phyloP scores from a whole-genome alignment of 2,797 vertebrate species.

The Molothrus ater region DNA sequence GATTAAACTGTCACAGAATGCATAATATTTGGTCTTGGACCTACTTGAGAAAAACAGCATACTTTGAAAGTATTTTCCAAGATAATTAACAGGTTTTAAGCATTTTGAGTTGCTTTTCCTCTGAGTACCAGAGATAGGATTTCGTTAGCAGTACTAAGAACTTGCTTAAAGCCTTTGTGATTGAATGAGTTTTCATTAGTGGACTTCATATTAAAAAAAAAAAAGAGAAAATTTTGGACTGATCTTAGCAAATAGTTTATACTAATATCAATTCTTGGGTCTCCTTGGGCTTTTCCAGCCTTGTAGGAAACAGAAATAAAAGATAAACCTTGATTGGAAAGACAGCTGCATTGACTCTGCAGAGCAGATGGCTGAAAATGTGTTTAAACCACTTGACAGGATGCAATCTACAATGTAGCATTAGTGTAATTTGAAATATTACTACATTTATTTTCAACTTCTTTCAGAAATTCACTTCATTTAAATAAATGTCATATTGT shows the following conservation, averaged over 20 bases:
- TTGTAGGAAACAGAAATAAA: neutral
- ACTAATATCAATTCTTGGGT: neutral
- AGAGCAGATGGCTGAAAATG: slow-evolving; percentile 5
- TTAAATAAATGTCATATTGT: slow-evolving; percentile 16
- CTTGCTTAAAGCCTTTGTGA: neutral
- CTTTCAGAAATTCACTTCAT: slow-evolving; percentile 19
- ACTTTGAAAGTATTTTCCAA: neutral
- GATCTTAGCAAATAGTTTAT: neutral
- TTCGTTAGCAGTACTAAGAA: neutral
- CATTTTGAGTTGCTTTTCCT: neutral
- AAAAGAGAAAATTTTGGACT: too few relatives aligned
- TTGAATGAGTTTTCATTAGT: neutral
- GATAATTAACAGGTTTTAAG: neutral
- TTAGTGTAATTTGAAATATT: slow-evolving; percentile 51
- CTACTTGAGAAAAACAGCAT: neutral
- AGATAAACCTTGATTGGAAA: neutral
- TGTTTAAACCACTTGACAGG: slow-evolving; percentile 42
- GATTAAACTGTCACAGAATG: neutral
- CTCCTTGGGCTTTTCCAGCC: neutral
- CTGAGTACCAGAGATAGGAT: neutral
- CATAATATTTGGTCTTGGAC: neutral
- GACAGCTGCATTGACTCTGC: neutral
- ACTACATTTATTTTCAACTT: slow-evolving; percentile 46
- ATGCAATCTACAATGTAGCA: slow-evolving; percentile 27
- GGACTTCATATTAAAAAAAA: neutral